phyloP scores from a whole-genome alignment of 2,113 vertebrate species.

The Lampris incognitus region DNA sequence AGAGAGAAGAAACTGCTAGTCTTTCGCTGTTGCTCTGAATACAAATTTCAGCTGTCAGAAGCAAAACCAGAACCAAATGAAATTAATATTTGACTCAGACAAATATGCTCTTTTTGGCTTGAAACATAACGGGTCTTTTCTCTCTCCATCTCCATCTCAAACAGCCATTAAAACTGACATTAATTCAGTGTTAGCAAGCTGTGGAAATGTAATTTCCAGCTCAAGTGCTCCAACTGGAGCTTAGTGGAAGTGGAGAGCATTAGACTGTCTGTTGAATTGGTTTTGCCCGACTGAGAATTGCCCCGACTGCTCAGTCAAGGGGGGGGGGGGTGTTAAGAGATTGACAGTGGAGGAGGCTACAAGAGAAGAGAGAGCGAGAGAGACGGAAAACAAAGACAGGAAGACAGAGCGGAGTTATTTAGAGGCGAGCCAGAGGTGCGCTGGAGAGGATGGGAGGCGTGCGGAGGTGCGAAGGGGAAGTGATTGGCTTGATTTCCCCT shows the following conservation, averaged over 20 bases:
- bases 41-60: slow-evolving; percentile 51
- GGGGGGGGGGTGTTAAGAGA: slow-evolving; percentile 47
- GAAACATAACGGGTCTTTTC: slow-evolving; percentile 47
- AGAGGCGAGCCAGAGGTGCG: slow-evolving; percentile 12
- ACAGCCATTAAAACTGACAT: slow-evolving; percentile 52
- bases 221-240: slow-evolving; percentile 63
- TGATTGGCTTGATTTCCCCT: slow-evolving; percentile 68
- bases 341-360: slow-evolving; percentile 28
- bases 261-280: slow-evolving; percentile 60
- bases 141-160: slow-evolving; percentile 37
- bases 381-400: slow-evolving; percentile 14
- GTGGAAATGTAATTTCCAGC: slow-evolving; percentile 74
- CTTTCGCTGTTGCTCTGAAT: slow-evolving; percentile 37
- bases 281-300: slow-evolving; percentile 56
- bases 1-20: not conserved
- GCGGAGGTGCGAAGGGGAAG: slow-evolving; percentile 20
- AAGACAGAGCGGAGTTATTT: slow-evolving; percentile 40
- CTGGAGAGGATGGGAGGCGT: not conserved
- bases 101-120: slow-evolving; percentile 36
- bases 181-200: slow-evolving; percentile 70
- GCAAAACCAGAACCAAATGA: slow-evolving; percentile 31
- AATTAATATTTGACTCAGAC: slow-evolving; percentile 43
- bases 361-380: slow-evolving; percentile 35
- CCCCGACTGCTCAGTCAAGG: slow-evolving; percentile 44
- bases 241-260: slow-evolving; percentile 60